A percentile compares a stretch with the other conserved stretches of the same genome.
Conservation (phyloP, 2,888 invertebrate species). For the Phalangium opilio region DNA sequence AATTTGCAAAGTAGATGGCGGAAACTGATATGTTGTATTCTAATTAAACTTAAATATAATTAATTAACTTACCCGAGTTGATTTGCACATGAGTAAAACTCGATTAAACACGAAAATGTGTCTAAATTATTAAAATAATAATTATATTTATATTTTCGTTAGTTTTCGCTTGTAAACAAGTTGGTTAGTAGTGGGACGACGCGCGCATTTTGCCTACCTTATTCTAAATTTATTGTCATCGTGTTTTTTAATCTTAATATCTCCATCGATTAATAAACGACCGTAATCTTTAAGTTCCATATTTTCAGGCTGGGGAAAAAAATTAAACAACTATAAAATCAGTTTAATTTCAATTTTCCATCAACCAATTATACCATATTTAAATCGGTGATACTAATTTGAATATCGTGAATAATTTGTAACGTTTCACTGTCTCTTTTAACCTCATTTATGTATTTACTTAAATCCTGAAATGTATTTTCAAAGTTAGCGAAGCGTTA, state of each 20-base stretch:
- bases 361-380: constrained; percentile 17
- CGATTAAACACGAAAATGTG: constrained; percentile 97
- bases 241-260: constrained; percentile 77
- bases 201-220: constrained; percentile 30
- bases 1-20: background rate
- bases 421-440: constrained; percentile 90
- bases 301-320: constrained; percentile 44
- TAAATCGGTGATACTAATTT: constrained; percentile 41
- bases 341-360: no score
- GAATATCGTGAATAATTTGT: constrained; percentile 74
- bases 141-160: no score
- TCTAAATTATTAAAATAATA: constrained; percentile 30
- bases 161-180: no score
- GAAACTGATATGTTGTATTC: no score
- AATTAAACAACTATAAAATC: background rate
- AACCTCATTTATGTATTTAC: constrained; percentile 94
- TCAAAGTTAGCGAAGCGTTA: background rate
- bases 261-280: constrained; percentile 78
- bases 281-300: constrained; percentile 78
- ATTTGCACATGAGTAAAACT: constrained; percentile 84
- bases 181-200: no score
- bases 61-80: constrained; percentile 45
- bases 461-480: constrained; percentile 48
- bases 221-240: constrained; percentile 69
- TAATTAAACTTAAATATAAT: background rate